phyloP scores from a whole-genome alignment of 2,888 invertebrate species.

The Tetrapedia diversipes region DNA sequence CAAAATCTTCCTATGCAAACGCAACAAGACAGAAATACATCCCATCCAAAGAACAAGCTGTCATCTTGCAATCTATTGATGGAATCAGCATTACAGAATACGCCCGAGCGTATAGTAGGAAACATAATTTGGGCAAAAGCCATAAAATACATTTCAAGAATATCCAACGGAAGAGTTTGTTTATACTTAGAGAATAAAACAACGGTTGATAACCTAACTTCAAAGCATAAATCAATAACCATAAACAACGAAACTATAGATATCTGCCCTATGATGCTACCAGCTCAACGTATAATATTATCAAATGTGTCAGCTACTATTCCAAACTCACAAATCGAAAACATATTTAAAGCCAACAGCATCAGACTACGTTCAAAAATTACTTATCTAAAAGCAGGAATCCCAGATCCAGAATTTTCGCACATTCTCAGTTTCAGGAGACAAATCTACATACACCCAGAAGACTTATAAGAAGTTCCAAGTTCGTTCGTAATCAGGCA shows the following conservation, averaged over 20 bases:
- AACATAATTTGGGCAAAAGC: background rate
- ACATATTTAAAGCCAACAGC: background rate
- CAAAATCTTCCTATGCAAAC: background rate
- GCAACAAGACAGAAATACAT: background rate
- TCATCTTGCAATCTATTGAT: conserved; percentile 5
- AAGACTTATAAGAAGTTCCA: background rate
- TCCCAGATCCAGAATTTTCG: background rate
- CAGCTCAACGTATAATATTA: background rate
- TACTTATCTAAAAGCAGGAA: background rate
- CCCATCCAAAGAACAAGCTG: background rate
- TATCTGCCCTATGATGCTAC: background rate
- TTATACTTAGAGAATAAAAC: background rate
- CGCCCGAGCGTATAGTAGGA: background rate
- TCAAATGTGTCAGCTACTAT: background rate
- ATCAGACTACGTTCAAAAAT: background rate
- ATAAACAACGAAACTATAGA: background rate
- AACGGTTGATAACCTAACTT: background rate
- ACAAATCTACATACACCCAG: background rate
- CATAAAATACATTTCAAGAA: too few species aligned
- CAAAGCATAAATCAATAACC: background rate
- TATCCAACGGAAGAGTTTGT: too few species aligned
- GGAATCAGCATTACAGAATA: background rate
- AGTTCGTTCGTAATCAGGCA: background rate
- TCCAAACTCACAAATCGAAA: background rate
- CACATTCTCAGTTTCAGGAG: background rate